Evolutionary conservation across 2,113 vertebrate genomes (phyloP), one percentile per base, ranked within the genome.

Genomic region (Aegypius monachus): DNA sequence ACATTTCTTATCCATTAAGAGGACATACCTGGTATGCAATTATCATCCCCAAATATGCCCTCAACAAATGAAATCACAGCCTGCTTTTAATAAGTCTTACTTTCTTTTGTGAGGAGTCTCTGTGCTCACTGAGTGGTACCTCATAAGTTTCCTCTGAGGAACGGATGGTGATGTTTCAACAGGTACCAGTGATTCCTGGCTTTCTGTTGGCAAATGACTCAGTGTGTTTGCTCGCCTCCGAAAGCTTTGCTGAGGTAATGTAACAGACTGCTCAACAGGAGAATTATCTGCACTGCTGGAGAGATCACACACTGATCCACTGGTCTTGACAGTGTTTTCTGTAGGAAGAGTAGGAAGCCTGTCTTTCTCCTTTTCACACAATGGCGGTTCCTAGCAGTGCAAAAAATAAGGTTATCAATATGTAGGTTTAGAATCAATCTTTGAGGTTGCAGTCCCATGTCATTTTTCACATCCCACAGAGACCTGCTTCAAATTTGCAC

Each of bases 61-160:
- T 85, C 86, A 84, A 71, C 67, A 82, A 88, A 87, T 2, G 10
- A 90, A 91, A 95, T 83, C 93, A 84, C 9, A 85, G 80, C 81
- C 89, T 93, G 91, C 77, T 96, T 96, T 89, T 70, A 90, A 7
- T 80, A 90, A 97, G 72, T 81, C 99, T 98, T 98, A 99, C 99
- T 99, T 99, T 98, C 97, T 99, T 90, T 99, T 98, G 68, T 99
- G 99, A 84, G 99, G 99, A 16, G 98, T 99, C 98, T 99, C 99
- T 58, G 99, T 99, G 99, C 99, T 99, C 98, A 99, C 99, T 9
- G 99, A 99, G 98, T 99, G 99, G 97, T 99, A 99, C 95, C 99
- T 99, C 97, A 98, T 98, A 62, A 99, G 99, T 93, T 99, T 99
- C 93, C 99, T 98, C 68, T 99, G 99, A 23, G 97, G 96, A 94